These are phyloP conservation scores for Phoebastria nigripes DNA, from an alignment of 2,797 vertebrate species.

Conservation along the genomic window DNA sequence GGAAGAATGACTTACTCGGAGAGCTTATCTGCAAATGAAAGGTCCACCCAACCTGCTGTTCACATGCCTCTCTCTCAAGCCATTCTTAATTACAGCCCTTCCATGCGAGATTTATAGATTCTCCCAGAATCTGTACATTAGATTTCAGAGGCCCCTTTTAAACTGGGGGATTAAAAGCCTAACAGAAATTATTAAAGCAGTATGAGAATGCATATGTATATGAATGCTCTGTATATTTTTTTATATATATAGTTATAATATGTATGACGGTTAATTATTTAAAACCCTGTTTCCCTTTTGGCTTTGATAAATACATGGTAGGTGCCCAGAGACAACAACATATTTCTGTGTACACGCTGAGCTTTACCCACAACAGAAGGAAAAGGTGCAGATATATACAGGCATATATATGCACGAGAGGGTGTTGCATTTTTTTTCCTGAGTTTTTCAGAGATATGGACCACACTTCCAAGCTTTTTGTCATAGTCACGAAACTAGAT, in stretches of 20 bases:
- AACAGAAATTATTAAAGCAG: background rate
- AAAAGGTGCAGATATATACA: background rate
- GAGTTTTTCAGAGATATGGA: background rate
- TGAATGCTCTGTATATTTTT: background rate
- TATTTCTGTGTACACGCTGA: background rate
- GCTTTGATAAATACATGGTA: background rate
- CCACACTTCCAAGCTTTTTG: background rate
- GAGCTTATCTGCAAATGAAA: constrained; percentile 30
- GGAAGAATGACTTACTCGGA: background rate
- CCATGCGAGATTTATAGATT: background rate
- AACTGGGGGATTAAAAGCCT: constrained; percentile 4
- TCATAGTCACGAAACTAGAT: background rate
- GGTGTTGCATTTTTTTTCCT: background rate
- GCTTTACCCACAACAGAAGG: background rate
- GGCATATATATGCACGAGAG: rapidly evolving
- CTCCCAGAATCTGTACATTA: background rate
- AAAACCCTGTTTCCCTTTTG: background rate
- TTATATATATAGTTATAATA: background rate
- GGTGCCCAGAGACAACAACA: background rate
- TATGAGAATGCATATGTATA: background rate
- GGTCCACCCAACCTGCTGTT: background rate
- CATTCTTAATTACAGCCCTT: background rate
- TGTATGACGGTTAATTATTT: background rate
- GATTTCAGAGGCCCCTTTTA: constrained; percentile 2
- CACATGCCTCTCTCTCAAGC: background rate